Evolutionary conservation across 2,888 invertebrate species (phyloP), one percentile per base, ranked within the genome.

Genomic region (Tenthredo notha): DNA sequence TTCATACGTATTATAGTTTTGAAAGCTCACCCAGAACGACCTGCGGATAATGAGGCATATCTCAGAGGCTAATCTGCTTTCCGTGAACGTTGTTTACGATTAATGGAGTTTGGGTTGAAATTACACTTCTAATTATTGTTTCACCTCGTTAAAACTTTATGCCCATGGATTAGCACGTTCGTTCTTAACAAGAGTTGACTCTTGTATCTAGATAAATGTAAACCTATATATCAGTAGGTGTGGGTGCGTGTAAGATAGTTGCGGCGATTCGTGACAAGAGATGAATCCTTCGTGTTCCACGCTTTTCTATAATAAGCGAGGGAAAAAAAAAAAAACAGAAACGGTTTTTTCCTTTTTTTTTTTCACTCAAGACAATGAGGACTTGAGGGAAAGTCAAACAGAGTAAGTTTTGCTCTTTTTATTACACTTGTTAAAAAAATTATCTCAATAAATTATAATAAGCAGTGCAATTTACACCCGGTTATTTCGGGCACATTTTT

Each of bases 101-200:
- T 80, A 80, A 61, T 58, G 58, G 37, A 40, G 40, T 61, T 40
- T 21, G 80, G 58, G 12, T 61, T 61, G 33, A 29, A 50, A 83
- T 67, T 47, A 43, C 83, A 83, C 83, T 67, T 67, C 7, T 83
- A 67, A 83, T 83, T 67, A 83, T 67, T 83, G 83, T 83, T 83
- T 29, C 83, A 67, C 83, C 70, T 83, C 33, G 83, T 70, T 43
- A 67, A 67, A 83, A 83, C 83, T 83, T 83, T 50, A 40, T 33
- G 67, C 67, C 21, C 29, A 54, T 77, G 18, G 29, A 77, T 77
- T 25, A 50, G 18, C 47, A 25, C 54, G 47, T 54, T 54, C 54
- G 33, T 47, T 77, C 54, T 25, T 18, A 54, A 77, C 77, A 54
- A 50, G 77, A 77, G 29, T 50, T 54, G 25, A 50, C 47, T 50